Percentiles rank a stretch among this genome's conserved stretches.
phyloP scores from a whole-genome alignment of 2,888 invertebrate genomes.

The Candidula unifasciata region DNA sequence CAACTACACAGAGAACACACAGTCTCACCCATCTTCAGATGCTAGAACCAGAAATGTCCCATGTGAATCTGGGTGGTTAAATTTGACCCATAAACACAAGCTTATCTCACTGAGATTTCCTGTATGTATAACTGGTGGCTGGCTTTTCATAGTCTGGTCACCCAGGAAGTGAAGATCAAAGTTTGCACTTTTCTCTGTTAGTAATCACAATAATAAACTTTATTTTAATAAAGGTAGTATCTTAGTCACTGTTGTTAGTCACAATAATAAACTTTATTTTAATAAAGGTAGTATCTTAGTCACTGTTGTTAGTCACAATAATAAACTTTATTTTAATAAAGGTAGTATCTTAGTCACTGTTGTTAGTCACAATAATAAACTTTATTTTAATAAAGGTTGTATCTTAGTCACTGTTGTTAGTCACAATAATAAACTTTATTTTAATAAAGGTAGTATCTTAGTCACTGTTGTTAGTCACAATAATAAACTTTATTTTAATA shows the following conservation, averaged over 20 bases:
- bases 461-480: slow-evolving; percentile 57
- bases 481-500: not conserved
- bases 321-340: not conserved
- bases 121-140: slow-evolving; percentile 41
- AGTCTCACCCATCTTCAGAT: slow-evolving; percentile 18
- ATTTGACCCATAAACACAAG: slow-evolving; percentile 66
- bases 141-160: slow-evolving; percentile 46
- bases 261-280: not conserved
- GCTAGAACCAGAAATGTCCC: slow-evolving; percentile 15
- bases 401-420: slow-evolving; percentile 61
- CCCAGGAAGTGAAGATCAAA: slow-evolving; percentile 66
- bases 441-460: too few relatives aligned
- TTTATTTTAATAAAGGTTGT: slow-evolving; percentile 57
- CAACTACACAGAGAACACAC: not conserved
- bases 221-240: too few relatives aligned
- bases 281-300: slow-evolving; percentile 37
- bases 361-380: not conserved
- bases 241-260: slow-evolving; percentile 52
- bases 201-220: not conserved
- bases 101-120: slow-evolving; percentile 58
- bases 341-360: slow-evolving; percentile 59
- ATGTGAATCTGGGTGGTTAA: slow-evolving; percentile 22
- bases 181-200: slow-evolving; percentile 63
- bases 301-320: slow-evolving; percentile 54
- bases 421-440: not conserved